phyloP scores from a whole-genome alignment of 2,888 invertebrate species.

The Dasysyrphus albostriatus region DNA sequence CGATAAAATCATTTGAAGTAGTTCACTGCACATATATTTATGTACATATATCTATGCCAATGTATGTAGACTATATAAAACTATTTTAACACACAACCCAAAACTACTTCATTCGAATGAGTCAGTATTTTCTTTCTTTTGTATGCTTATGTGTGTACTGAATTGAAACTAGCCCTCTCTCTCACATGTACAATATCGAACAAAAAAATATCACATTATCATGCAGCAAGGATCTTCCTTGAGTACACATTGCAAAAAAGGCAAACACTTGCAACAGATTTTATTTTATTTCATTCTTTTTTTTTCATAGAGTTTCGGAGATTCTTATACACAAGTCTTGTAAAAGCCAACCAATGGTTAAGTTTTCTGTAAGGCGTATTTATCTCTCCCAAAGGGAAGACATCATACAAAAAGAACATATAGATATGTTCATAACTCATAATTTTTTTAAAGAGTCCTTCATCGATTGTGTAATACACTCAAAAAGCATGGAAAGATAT shows the following conservation, averaged over 20 bases:
- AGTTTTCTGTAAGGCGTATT: slow-evolving; percentile 38
- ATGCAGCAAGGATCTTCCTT: slow-evolving; percentile 62
- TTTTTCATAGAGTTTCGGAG: slow-evolving; percentile 9
- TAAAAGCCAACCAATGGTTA: slow-evolving; percentile 59
- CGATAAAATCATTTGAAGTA: slow-evolving; percentile 55
- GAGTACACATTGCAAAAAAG: slow-evolving; percentile 32
- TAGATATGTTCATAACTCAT: slow-evolving; percentile 26
- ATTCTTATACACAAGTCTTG: slow-evolving; percentile 9
- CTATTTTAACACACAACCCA: not conserved
- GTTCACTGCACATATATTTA: slow-evolving; percentile 44
- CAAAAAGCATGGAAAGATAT: slow-evolving; percentile 1
- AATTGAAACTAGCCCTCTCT: slow-evolving; percentile 56
- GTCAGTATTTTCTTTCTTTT: slow-evolving; percentile 7
- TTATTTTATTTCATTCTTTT: slow-evolving; percentile 10
- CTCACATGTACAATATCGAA: slow-evolving; percentile 18
- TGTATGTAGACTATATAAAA: not conserved
- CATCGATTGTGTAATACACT: slow-evolving; percentile 62
- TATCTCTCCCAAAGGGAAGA: not conserved
- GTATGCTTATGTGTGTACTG: not conserved
- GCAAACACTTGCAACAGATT: slow-evolving; percentile 47
- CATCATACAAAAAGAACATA: not conserved
- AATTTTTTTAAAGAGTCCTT: slow-evolving; percentile 54
- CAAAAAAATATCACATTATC: slow-evolving; percentile 57
- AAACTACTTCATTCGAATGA: slow-evolving; percentile 7
- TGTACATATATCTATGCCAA: slow-evolving; percentile 5